A percentile compares a stretch with the other conserved stretches of the same genome.
phyloP scores from a whole-genome alignment of 37 sponge, comb jelly and placozoan species.

The Hormiphora californensis region DNA sequence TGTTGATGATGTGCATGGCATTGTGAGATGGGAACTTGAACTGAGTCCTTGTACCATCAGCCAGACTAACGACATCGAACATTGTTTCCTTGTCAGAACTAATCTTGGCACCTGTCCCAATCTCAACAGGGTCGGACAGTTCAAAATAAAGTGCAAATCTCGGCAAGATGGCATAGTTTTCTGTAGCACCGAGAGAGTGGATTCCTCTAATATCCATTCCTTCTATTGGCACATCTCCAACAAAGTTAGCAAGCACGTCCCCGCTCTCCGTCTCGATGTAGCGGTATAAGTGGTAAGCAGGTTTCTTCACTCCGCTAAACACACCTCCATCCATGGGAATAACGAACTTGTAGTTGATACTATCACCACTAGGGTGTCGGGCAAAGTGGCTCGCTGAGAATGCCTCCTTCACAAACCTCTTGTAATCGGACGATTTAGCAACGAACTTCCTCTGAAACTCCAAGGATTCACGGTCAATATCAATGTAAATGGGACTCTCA shows the following conservation, averaged over 20 bases:
- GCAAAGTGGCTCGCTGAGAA: conserved; percentile 42
- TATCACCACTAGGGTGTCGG: conserved; percentile 44
- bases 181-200: conserved; percentile 38
- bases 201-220: background rate
- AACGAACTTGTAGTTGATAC: conserved; percentile 44
- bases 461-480: conserved; percentile 9
- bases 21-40: background rate
- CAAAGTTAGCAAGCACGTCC: background rate
- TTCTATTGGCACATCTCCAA: conserved; percentile 28
- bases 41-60: background rate
- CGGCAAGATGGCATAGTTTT: conserved; percentile 10
- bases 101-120: background rate
- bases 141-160: conserved; percentile 15
- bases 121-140: background rate
- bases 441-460: background rate
- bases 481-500: conserved; percentile 37
- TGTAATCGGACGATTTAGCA: background rate
- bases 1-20: conserved; percentile 24
- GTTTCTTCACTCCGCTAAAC: background rate
- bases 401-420: background rate
- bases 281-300: conserved; percentile 37
- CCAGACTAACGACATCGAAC: conserved; percentile 18
- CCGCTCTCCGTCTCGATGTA: background rate
- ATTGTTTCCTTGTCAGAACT: background rate
- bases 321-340: conserved; percentile 13